Evolutionary conservation across 2,113 vertebrate genomes (phyloP), one percentile per base, ranked within the genome.

Genomic region (Sclerurus mexicanus): DNA sequence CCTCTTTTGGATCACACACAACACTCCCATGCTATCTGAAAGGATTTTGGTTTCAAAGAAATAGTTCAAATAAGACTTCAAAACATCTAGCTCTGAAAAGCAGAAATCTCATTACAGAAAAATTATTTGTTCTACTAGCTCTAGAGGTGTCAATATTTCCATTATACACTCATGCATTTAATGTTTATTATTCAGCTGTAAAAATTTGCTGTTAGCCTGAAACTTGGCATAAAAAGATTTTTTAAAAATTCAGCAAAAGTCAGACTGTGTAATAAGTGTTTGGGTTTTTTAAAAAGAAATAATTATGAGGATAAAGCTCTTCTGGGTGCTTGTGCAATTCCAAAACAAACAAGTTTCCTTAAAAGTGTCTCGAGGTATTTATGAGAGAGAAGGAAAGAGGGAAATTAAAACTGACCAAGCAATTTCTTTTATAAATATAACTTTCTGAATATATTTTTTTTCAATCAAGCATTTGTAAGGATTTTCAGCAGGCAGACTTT

Each of bases 381-480:
- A 92, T 40, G 83, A 47, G 67, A 91, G 58, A 90, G 66, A 87
- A 64, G 60, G 87, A 83, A 93, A 90, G 74, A 75, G 53, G 75
- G 87, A 96, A 94, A 95, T 95, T 97, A 90, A 94, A 96, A 95
- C 81, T 55, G 78, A 89, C 66, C 82, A 85, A 90, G 84, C 37
- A 81, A 95, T 94, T 96, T 76, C 22, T 83, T 74, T 95, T 97
- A 91, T 88, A 96, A 69, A 82, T 77, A 73, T n/a, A 89, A 85
- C 62, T 67, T 93, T 75, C 69, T 78, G 89, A 23, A 71, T 55
- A 68, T 86, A 50, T 69, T 75, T 75, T 90, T 86, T 96, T 91
- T 96, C 90, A 96, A 87, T 88, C 92, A 91, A 96, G 83, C 83
- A 96, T 95, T 96, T 93, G 84, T 85, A 87, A 95, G 72, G 68